A percentile compares a stretch with the other conserved stretches of the same genome.
phyloP scores from a whole-genome alignment of 2,888 invertebrate species.

The Patella caerulea region DNA sequence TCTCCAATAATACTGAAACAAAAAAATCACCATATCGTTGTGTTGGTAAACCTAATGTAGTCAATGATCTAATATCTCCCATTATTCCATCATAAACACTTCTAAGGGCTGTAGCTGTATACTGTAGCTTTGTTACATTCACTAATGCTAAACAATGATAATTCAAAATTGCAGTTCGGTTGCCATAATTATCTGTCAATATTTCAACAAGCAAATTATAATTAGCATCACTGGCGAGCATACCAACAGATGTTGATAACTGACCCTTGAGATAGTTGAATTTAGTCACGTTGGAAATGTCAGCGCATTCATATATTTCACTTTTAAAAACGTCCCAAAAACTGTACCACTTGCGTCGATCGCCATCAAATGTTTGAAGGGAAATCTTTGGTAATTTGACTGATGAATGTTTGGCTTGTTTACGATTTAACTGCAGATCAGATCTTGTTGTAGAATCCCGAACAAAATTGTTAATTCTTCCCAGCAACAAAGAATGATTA shows the following conservation, averaged over 20 bases:
- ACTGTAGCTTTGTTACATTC: background rate
- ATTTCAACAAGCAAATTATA: background rate
- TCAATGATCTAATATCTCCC: conserved; percentile 1
- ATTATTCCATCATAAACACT: background rate
- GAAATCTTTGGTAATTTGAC: background rate
- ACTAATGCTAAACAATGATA: background rate
- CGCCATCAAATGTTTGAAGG: background rate
- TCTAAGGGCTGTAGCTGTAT: background rate
- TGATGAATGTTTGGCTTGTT: background rate
- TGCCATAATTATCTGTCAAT: conserved; percentile 9
- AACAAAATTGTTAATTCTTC: background rate
- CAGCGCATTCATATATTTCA: background rate
- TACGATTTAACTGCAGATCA: background rate
- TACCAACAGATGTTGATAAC: background rate
- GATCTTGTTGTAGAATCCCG: background rate
- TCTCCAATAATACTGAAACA: background rate
- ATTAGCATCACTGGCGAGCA: background rate
- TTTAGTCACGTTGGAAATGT: conserved; percentile 1
- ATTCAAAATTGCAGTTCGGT: background rate
- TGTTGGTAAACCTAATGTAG: background rate
- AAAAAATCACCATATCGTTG: background rate
- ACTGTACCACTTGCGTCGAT: background rate
- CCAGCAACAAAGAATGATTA: background rate
- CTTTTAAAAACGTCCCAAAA: no score
- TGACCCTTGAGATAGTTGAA: conserved; percentile 1